Percentiles rank a stretch among this genome's conserved stretches.
Conservation (phyloP, 2,888 invertebrate species). For the Molanna angustata region DNA sequence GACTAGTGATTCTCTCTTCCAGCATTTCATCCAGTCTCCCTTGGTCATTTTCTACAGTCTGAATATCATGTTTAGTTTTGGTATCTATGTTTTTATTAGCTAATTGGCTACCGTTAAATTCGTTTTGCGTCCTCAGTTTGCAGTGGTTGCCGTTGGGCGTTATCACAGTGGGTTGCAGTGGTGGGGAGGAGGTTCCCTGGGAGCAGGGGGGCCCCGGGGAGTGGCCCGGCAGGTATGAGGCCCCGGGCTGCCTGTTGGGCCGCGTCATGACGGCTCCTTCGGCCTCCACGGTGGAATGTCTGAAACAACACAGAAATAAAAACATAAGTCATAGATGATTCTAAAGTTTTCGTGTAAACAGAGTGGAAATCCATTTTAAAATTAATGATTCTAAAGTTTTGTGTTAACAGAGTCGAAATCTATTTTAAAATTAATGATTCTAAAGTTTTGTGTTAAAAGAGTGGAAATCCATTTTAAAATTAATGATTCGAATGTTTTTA, state of each 20-base stretch:
- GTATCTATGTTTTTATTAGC: constrained; percentile 6
- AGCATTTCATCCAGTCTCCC: constrained; percentile 5
- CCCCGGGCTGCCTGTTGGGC: constrained; percentile 35
- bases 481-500: no score
- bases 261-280: constrained; percentile 31
- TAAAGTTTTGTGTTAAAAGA: no score
- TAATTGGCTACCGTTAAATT: constrained; percentile 19
- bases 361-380: no score
- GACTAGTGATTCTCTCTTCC: constrained; percentile 7
- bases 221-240: constrained; percentile 31
- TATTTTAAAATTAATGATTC: no score
- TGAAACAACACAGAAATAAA: no score
- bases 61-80: constrained; percentile 17
- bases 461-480: no score
- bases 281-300: constrained; percentile 32
- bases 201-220: constrained; percentile 30
- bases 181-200: constrained; percentile 16
- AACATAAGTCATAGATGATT: no score
- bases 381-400: no score
- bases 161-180: constrained; percentile 29
- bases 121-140: constrained; percentile 7
- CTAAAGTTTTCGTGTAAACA: no score
- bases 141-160: constrained; percentile 14
- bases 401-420: no score
- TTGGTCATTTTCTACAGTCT: constrained; percentile 15